Conservation (phyloP, 2,113 vertebrate species). For the Empidonax alnorum region DNA sequence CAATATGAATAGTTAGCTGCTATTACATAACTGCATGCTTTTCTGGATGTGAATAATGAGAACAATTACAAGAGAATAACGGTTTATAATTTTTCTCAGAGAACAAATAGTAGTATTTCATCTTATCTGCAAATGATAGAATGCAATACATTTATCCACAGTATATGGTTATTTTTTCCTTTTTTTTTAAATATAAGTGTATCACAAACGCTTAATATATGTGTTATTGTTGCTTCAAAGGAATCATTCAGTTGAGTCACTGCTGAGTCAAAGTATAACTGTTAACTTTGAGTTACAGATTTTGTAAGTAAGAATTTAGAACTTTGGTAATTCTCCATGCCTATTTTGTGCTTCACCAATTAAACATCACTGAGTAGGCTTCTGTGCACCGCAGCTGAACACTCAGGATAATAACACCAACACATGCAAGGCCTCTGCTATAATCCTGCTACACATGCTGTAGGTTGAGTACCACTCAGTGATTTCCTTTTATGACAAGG, state of each 20-base stretch:
- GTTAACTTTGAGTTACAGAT: background rate
- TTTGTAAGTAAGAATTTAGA: background rate
- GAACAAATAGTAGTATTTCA: background rate
- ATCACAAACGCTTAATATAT: background rate
- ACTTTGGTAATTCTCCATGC: background rate
- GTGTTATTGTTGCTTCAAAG: background rate
- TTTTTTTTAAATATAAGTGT: background rate
- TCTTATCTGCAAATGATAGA: background rate
- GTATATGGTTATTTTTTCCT: background rate
- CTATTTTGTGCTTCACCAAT: background rate
- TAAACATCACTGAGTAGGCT: background rate
- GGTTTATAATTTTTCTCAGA: background rate
- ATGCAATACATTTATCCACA: background rate
- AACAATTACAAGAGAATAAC: background rate
- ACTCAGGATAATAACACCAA: background rate
- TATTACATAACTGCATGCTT: background rate
- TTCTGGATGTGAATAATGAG: background rate
- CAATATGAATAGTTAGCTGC: background rate
- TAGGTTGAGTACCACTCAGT: background rate
- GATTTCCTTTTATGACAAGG: background rate
- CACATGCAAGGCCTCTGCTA: background rate
- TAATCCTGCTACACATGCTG: background rate
- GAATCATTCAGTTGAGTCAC: background rate
- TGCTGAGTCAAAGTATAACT: background rate
- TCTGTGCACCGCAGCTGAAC: background rate